Evolutionary conservation across 1,140 invertebrate species (phyloP).

Genomic region (Eumeta japonica): DNA sequence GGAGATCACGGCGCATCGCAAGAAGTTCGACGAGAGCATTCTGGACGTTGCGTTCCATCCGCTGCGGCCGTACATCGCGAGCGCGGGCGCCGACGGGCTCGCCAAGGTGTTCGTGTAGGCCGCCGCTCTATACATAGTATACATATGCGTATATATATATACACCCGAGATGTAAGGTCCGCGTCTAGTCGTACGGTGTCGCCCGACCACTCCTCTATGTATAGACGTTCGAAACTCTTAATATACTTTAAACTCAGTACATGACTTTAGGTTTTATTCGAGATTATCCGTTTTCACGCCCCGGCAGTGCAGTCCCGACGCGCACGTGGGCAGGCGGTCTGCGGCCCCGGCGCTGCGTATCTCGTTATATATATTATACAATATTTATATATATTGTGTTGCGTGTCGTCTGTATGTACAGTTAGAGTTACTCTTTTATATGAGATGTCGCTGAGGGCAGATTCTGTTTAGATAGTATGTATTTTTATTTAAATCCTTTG

Average conservation of each 20-base stretch:
- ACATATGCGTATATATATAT: constrained; percentile 14
- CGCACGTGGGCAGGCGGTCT: too few relatives aligned
- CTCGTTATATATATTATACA: too few relatives aligned
- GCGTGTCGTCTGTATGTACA: constrained; percentile 44
- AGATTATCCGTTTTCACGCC: too few relatives aligned
- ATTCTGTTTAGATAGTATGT: constrained; percentile 43
- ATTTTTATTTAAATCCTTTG: constrained; percentile 51
- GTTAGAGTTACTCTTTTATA: constrained; percentile 49
- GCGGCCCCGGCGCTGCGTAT: too few relatives aligned
- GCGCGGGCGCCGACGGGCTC: constrained; percentile 95
- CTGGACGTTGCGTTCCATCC: constrained; percentile 99
- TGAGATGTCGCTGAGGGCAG: constrained; percentile 37
- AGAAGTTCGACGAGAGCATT: constrained; percentile 99
- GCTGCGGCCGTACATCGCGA: constrained; percentile 95
- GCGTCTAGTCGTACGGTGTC: constrained; percentile 16
- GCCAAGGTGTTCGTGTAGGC: constrained; percentile 93
- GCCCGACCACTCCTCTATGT: constrained; percentile 44
- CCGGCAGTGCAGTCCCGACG: too few relatives aligned
- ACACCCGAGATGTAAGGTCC: constrained; percentile 16
- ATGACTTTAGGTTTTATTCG: constrained; percentile 54
- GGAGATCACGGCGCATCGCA: constrained; percentile 98
- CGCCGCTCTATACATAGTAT: constrained; percentile 18
- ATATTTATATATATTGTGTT: too few relatives aligned
- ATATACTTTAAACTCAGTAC: constrained; percentile 56
- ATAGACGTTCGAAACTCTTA: constrained; percentile 55